Base-by-base conservation (phyloP, 1,140 invertebrate genomes). In the Antheraea pernyi region DNA sequence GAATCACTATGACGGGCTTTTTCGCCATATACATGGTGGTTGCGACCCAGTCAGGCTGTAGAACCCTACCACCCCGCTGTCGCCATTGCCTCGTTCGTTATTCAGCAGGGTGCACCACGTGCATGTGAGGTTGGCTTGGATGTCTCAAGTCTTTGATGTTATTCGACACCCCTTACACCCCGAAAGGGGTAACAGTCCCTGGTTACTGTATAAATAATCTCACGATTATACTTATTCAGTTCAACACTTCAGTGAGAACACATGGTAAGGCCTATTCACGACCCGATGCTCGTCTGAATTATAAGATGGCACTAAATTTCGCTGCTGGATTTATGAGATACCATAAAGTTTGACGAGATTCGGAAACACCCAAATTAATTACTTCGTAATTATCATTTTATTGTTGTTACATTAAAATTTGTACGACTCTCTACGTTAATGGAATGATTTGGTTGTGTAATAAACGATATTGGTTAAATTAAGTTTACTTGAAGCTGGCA, bases 271-370 rank as follows among this genome's bases (percentile, higher is more conserved):
- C 65, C n/a, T 65, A 19, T 68, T 69, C 68, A 67, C 62, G 62
- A 48, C 59, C 61, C 59, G 48, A 62, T 73, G 42, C 70, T 48
- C 64, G 36, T 59, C 68, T 76, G 71, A 76, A 71, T 79, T 74
- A 73, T 71, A 79, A 75, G 77, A 77, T 66, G 68, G 61, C 60
- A 62, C 46, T 70, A 73, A 73, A 75, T 73, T 72, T 70, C 30
- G 36, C 59, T 62, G 74, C 72, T 70, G 48, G 74, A 76, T 81
- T 81, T 81, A 81, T 75, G 76, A 74, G 61, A 78, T 75, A 73
- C 71, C 71, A 74, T 81, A 78, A 80, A 80, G 65, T 78, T 79
- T 78, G 71, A 79, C 69, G 77, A 76, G 65, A 77, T 77, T 66
- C 61, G 30, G 18, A 53, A 74, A 68, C 59, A 66, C 63, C 59